Evolutionary conservation across 2,888 invertebrate genomes (phyloP).

Genomic region (Lochmaea crataegi): DNA sequence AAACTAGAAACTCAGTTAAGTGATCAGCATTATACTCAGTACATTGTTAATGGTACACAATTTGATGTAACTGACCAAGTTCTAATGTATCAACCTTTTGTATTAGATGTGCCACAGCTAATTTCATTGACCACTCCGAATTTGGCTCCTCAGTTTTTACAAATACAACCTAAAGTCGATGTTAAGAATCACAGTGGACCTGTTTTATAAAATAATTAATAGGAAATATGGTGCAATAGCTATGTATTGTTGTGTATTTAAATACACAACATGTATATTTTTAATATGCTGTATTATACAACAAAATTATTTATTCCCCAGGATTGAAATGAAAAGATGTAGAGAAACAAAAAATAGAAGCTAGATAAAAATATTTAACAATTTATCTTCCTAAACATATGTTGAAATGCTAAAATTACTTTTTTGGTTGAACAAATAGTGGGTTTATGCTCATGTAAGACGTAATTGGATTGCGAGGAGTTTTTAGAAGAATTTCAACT

Average conservation of each 20-base stretch:
- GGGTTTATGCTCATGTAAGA: no score
- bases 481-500: no score
- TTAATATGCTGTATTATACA: neutral
- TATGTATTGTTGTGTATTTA: no score
- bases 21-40: conserved; percentile 53
- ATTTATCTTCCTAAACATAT: no score
- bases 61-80: conserved; percentile 58
- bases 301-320: no score
- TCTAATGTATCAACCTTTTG: conserved; percentile 60
- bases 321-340: neutral
- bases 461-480: no score
- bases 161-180: conserved; percentile 50
- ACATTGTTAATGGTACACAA: conserved; percentile 55
- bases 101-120: conserved; percentile 60
- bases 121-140: conserved; percentile 56
- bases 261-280: no score
- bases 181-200: conserved; percentile 37
- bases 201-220: neutral
- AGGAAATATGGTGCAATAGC: neutral
- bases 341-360: neutral
- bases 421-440: no score
- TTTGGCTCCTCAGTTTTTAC: conserved; percentile 58
- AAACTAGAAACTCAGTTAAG: conserved; percentile 53
- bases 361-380: no score
- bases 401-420: no score